These are phyloP conservation scores for Platerodrilus igneus DNA, from an alignment of 2,888 invertebrate species.

Conservation along the genomic window DNA sequence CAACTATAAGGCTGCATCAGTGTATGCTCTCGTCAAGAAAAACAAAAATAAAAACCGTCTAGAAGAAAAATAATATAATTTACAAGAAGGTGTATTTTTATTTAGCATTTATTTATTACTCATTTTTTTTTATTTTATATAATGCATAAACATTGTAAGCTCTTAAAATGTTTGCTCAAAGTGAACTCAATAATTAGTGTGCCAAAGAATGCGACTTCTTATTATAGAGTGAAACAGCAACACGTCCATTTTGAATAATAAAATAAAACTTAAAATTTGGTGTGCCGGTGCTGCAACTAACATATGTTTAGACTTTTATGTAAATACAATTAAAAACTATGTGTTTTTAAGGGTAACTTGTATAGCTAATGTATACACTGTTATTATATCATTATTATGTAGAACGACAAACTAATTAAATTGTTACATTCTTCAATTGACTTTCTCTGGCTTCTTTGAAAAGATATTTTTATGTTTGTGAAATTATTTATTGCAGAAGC, in stretches of 20 bases:
- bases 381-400: constrained; percentile 45
- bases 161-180: neutral
- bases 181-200: constrained; percentile 29
- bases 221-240: constrained; percentile 28
- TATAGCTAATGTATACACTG: constrained; percentile 38
- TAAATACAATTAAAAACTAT: constrained; percentile 25
- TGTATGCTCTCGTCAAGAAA: constrained; percentile 72
- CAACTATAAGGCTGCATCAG: constrained; percentile 85
- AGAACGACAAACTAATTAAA: constrained; percentile 39
- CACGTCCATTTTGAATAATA: constrained; percentile 38
- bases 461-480: no score
- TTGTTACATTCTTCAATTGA: constrained; percentile 25
- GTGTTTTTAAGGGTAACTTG: constrained; percentile 34
- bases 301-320: constrained; percentile 34
- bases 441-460: no score
- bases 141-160: neutral
- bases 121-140: neutral
- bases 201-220: constrained; percentile 38
- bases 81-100: constrained; percentile 31
- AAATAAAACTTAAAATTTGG: constrained; percentile 35
- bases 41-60: constrained; percentile 47
- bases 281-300: constrained; percentile 45
- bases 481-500: no score
- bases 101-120: neutral
- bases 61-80: constrained; percentile 41